Evolutionary conservation across 2,888 invertebrate genomes (phyloP).

Genomic region (Drosophila suboccidentalis): DNA sequence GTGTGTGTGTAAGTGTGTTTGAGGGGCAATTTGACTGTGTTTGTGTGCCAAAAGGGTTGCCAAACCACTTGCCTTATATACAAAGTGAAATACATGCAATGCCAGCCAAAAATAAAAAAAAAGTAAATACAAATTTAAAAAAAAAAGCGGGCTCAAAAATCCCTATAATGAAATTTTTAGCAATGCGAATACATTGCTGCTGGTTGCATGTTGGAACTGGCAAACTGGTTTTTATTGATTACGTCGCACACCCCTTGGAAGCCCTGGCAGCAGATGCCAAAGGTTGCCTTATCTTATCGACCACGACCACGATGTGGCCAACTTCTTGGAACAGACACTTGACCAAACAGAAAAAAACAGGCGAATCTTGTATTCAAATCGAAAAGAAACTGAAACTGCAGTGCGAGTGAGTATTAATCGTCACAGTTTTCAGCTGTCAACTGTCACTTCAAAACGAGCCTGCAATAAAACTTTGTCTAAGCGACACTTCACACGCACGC

Average conservation of each 20-base stretch:
- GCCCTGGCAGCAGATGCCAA: slow-evolving; percentile 50
- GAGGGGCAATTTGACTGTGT: slow-evolving; percentile 56
- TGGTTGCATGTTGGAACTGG: slow-evolving; percentile 25
- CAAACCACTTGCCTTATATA: slow-evolving; percentile 70
- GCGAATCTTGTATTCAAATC: slow-evolving; percentile 42
- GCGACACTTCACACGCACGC: slow-evolving; percentile 74
- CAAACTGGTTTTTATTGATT: slow-evolving; percentile 71
- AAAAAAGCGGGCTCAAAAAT: slow-evolving; percentile 51
- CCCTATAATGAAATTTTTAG: slow-evolving; percentile 61
- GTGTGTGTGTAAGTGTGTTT: slow-evolving; percentile 29
- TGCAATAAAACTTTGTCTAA: slow-evolving; percentile 58
- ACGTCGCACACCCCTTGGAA: slow-evolving; percentile 39
- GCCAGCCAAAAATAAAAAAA: slow-evolving; percentile 8
- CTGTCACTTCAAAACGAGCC: slow-evolving; percentile 60
- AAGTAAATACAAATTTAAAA: slow-evolving; percentile 16
- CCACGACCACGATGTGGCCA: slow-evolving; percentile 37
- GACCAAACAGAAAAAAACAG: slow-evolving; percentile 53
- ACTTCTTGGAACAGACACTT: slow-evolving; percentile 65
- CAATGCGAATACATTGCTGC: slow-evolving; percentile 47
- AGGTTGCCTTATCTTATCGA: slow-evolving; percentile 72
- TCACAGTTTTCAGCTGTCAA: slow-evolving; percentile 70
- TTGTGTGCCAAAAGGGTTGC: slow-evolving; percentile 80
- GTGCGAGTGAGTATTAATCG: slow-evolving; percentile 58
- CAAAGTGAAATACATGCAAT: slow-evolving; percentile 24
- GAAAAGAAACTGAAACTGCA: slow-evolving; percentile 29